A percentile compares a stretch with the other conserved stretches of the same genome.
Conservation (phyloP, 1,140 invertebrate genomes). For the Saccostrea cuccullata region DNA sequence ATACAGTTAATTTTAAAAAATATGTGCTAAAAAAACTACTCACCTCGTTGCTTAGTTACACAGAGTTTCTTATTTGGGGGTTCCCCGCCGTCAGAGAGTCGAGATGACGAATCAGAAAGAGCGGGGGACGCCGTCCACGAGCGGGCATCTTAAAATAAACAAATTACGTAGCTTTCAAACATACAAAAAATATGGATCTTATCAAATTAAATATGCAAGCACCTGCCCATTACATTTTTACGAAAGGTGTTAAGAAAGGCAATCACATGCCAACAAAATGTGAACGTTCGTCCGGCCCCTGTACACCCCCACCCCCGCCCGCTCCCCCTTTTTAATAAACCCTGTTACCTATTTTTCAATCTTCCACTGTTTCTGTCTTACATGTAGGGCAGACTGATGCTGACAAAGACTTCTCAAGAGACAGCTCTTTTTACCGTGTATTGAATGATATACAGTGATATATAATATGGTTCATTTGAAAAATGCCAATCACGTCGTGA, state of each 20-base stretch:
- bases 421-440: background rate
- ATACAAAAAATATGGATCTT: too few species aligned
- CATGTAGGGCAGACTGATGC: background rate
- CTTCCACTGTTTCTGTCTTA: background rate
- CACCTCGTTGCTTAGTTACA: constrained; percentile 24
- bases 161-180: background rate
- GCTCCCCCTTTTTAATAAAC: background rate
- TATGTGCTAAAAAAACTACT: background rate
- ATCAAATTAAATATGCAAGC: too few species aligned
- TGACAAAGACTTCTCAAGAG: background rate
- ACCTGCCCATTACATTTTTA: too few species aligned
- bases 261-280: too few species aligned
- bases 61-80: constrained; percentile 44
- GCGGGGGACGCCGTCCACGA: constrained; percentile 41
- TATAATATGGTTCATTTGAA: background rate
- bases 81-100: constrained; percentile 41
- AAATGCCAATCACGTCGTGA: background rate
- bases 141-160: constrained; percentile 44
- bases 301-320: background rate
- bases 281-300: too few species aligned
- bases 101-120: constrained; percentile 49
- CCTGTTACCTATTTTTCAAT: background rate
- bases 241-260: too few species aligned
- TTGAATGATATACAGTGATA: background rate
- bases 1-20: too few species aligned